phyloP scores from a whole-genome alignment of 1,140 invertebrate genomes.

The Drosophila pruinosa region DNA sequence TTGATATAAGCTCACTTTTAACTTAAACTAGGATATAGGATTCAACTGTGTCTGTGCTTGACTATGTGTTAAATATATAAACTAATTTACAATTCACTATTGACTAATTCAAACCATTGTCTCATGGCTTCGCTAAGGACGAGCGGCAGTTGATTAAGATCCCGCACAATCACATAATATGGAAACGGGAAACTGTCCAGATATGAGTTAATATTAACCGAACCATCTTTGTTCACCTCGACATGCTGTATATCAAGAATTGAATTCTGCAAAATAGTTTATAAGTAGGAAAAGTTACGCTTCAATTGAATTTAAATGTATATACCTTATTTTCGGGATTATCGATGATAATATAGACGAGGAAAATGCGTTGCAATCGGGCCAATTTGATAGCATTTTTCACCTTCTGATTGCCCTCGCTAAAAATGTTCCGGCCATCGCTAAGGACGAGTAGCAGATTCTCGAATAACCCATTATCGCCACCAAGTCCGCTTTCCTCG shows the following conservation, averaged over 20 bases:
- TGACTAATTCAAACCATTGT: conserved; percentile 98
- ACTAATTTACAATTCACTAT: conserved; percentile 68
- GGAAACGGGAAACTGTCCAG: conserved; percentile 99
- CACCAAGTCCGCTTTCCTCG: conserved; percentile 83
- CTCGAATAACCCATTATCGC: conserved; percentile 87
- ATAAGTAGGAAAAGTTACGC: not conserved
- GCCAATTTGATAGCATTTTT: conserved; percentile 91
- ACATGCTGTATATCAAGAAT: conserved; percentile 95
- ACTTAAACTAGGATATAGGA: conserved; percentile 8
- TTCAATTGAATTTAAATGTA: not conserved
- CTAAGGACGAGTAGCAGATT: conserved; percentile 96
- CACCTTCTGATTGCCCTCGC: conserved; percentile 92
- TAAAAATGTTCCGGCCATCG: conserved; percentile 96
- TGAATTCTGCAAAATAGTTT: conserved; percentile 87
- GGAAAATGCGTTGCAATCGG: conserved; percentile 92
- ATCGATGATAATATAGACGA: conserved; percentile 98
- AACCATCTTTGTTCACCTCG: conserved; percentile 87
- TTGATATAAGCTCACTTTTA: not conserved
- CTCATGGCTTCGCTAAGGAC: conserved; percentile 97
- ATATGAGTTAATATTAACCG: conserved; percentile 86
- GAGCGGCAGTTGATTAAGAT: conserved; percentile 93
- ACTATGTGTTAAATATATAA: conserved; percentile 16
- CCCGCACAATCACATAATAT: conserved; percentile 97
- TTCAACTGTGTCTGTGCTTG: not conserved
- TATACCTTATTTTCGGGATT: conserved; percentile 94